phyloP scores from a whole-genome alignment of 1,140 invertebrate species.

The Carcinoscorpius rotundicauda region DNA sequence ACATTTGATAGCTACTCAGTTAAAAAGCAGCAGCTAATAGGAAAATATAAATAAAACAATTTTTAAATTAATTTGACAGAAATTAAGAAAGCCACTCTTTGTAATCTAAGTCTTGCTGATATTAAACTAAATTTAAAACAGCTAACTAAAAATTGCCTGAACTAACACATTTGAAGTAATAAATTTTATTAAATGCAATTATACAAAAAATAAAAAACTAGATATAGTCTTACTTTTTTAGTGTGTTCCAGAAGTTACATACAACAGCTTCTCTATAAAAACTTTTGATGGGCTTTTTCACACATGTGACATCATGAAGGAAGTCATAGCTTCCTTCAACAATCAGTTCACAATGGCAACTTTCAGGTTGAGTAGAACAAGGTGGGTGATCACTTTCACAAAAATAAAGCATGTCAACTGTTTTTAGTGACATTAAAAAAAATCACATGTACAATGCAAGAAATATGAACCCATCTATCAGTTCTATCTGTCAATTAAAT shows the following conservation, averaged over 20 bases:
- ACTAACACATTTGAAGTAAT: not conserved
- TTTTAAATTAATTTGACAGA: too few relatives aligned
- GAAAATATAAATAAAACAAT: too few relatives aligned
- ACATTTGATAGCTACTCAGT: too few relatives aligned
- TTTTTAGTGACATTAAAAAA: slow-evolving; percentile 2
- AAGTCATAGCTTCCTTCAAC: slow-evolving; percentile 48
- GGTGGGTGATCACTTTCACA: not conserved
- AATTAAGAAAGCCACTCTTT: too few relatives aligned
- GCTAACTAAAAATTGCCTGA: too few relatives aligned
- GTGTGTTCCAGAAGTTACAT: slow-evolving; percentile 48
- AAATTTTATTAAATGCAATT: not conserved
- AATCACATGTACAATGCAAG: too few relatives aligned
- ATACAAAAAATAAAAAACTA: not conserved
- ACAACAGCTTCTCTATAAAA: slow-evolving; percentile 53
- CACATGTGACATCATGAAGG: slow-evolving; percentile 62
- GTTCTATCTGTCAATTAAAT: too few relatives aligned
- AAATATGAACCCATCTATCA: too few relatives aligned
- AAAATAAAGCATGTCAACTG: not conserved
- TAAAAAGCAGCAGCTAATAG: too few relatives aligned
- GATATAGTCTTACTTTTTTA: slow-evolving; percentile 30
- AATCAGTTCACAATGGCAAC: slow-evolving; percentile 24
- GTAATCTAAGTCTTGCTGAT: too few relatives aligned
- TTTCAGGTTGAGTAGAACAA: not conserved
- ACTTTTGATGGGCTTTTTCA: slow-evolving; percentile 53
- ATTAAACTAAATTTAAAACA: too few relatives aligned